Percentiles rank a stretch among this genome's conserved stretches.
These are phyloP conservation scores for Ammodytes dubius DNA, from an alignment of 2,113 vertebrate genomes.

Conservation along the genomic window DNA sequence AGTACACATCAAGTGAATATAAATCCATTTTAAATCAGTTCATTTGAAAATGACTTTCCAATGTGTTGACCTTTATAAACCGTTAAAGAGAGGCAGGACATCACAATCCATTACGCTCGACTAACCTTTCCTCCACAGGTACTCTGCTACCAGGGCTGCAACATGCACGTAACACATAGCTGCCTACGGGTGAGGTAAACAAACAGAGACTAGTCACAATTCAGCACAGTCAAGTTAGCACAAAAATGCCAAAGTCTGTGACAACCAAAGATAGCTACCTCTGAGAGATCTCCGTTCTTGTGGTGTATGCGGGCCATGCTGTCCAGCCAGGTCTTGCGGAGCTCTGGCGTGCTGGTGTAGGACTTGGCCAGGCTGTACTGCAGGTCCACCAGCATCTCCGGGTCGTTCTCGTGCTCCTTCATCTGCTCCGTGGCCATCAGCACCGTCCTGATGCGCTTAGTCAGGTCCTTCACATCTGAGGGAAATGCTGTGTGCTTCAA, in stretches of 20 bases:
- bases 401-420: conserved; percentile 98
- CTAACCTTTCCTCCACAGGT: conserved; percentile 96
- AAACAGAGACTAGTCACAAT: not conserved
- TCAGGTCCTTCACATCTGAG: conserved; percentile 96
- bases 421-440: conserved; percentile 99
- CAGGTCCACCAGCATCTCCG: conserved; percentile 98
- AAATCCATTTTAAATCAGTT: not conserved
- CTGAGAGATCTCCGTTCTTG: conserved; percentile 97
- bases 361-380: conserved; percentile 99
- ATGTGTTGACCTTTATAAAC: not conserved
- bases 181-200: conserved; percentile 83
- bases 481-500: conserved; percentile 94
- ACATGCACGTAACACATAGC: conserved; percentile 99
- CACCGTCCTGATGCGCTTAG: conserved; percentile 96
- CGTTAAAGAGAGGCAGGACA: too few relatives aligned
- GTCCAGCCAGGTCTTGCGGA: conserved; percentile 98
- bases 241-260: not conserved
- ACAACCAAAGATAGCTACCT: conserved; percentile 79
- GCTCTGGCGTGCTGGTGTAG: conserved; percentile 96
- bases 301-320: conserved; percentile 98
- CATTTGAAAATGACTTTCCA: conserved; percentile 2
- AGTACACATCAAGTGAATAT: not conserved
- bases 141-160: conserved; percentile 96
- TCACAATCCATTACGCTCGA: not conserved
- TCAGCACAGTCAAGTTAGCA: not conserved